Conservation (phyloP, 1,140 invertebrate species). For the Agrilus planipennis region DNA sequence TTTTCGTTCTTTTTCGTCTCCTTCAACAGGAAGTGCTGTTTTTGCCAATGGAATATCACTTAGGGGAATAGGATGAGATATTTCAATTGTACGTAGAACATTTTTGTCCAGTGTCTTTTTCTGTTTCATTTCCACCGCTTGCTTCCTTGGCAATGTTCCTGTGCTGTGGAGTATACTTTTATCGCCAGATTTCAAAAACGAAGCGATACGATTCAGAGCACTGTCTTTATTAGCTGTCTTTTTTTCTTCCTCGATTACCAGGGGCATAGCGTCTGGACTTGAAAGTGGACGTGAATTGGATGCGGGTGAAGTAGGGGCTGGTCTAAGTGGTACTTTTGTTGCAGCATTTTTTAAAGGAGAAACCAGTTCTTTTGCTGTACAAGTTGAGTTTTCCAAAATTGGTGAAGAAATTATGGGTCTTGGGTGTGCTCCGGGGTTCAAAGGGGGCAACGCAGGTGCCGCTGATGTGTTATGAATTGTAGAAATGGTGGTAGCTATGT, state of each 20-base stretch:
- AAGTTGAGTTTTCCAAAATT: constrained; percentile 64
- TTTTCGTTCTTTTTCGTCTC: constrained; percentile 36
- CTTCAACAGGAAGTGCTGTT: constrained; percentile 41
- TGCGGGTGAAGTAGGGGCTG: constrained; percentile 41
- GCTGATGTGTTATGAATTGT: constrained; percentile 32
- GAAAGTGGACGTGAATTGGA: constrained; percentile 36
- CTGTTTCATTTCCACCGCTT: constrained; percentile 43
- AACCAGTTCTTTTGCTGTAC: constrained; percentile 58
- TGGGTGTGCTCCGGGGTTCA: constrained; percentile 43
- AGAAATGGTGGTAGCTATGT: constrained; percentile 11
- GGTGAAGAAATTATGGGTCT: constrained; percentile 68
- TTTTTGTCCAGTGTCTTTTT: constrained; percentile 56
- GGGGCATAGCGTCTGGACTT: constrained; percentile 36
- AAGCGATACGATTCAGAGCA: constrained; percentile 60
- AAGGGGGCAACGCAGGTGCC: constrained; percentile 45
- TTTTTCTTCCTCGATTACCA: constrained; percentile 31
- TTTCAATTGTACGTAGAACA: constrained; percentile 59
- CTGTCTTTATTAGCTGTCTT: constrained; percentile 34
- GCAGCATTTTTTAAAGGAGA: constrained; percentile 40
- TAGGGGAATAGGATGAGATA: constrained; percentile 68
- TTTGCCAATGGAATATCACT: constrained; percentile 48
- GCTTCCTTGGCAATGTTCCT: constrained; percentile 43
- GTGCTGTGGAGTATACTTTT: constrained; percentile 35
- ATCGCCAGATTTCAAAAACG: constrained; percentile 57
- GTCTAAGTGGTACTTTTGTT: constrained; percentile 40